Evolutionary conservation across 2,888 invertebrate genomes (phyloP), one percentile per base, ranked within the genome.

Genomic region (Alloscopus bannaensis): DNA sequence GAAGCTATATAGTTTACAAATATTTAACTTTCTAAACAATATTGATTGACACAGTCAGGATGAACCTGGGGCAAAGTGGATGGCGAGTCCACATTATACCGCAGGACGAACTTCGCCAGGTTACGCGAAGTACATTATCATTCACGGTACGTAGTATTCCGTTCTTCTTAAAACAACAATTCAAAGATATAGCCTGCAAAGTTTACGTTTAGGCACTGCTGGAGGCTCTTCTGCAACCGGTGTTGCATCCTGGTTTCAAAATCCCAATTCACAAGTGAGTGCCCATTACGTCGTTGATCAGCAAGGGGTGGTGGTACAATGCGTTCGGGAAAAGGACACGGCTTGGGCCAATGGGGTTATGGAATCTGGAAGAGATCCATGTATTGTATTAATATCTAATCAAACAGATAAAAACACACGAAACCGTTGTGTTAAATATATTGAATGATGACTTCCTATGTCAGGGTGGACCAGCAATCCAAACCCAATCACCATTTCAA

Each of bases 261-360:
- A 83, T 50, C 83, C 83, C 1, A 47, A n/a, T 11, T 73, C 83
- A n/a, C 76, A 76, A 57, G 81, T 59, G 0, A 42, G 81, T 18
- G 42, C 83, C n/a, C 83, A 84, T 59, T 84, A 84, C 50, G 80
- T 82, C 0, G 69, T 84, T 28, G 84, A 81, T 1, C 84, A 82
- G 62, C 72, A 82, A 28, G 84, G 84, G 18, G 50, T 28, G 0
- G 75, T 84, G 18, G 84, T 82, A n/a, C 84, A 84, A 22, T 81
- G 82, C 36, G 82, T 82, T 1, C 20, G 29, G 0, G 84, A 84
- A 57, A 47, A 60, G 3, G 52, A 81, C 45, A 62, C 76, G 2
- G 84, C 82, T 64, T 84, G 84, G 84, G 84, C 62, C 22, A 84
- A 84, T 65, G 84, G 84, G 6, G 50, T 82, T 55, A 81, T 84